Conservation (phyloP, 2,888 invertebrate genomes). For the Phyto melanocephala region DNA sequence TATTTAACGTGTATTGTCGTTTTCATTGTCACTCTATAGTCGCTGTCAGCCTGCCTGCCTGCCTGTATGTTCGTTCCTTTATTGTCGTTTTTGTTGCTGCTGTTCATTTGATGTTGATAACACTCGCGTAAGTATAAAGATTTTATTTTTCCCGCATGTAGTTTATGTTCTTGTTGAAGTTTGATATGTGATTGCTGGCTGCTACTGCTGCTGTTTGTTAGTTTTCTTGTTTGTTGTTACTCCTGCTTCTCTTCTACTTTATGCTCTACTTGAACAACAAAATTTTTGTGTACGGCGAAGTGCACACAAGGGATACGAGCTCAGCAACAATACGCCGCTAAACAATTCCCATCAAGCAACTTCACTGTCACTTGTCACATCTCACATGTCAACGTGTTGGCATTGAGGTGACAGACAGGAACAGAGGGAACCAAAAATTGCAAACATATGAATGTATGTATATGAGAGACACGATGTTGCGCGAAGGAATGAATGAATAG, state of each 20-base stretch:
- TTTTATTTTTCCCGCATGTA: conserved; percentile 11
- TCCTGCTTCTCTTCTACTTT: conserved; percentile 12
- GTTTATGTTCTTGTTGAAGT: conserved; percentile 37
- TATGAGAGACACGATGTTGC: conserved; percentile 8
- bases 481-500: conserved; percentile 37
- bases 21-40: conserved; percentile 52
- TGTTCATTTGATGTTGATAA: conserved; percentile 61
- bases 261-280: conserved; percentile 9
- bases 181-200: conserved; percentile 54
- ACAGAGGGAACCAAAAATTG: conserved; percentile 65
- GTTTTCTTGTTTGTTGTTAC: not conserved
- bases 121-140: conserved; percentile 34
- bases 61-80: conserved; percentile 28
- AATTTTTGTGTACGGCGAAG: conserved; percentile 29
- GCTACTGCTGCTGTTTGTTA: conserved; percentile 39
- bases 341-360: conserved; percentile 72
- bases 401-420: conserved; percentile 74
- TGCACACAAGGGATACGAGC: conserved; percentile 43
- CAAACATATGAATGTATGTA: conserved; percentile 20
- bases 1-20: conserved; percentile 60
- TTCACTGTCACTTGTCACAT: conserved; percentile 77
- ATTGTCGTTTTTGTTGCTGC: conserved; percentile 38
- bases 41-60: not conserved
- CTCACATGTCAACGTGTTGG: conserved; percentile 77
- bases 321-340: conserved; percentile 60